These are phyloP conservation scores for Cotesia typhae DNA, from an alignment of 1,140 invertebrate genomes.

Conservation along the genomic window DNA sequence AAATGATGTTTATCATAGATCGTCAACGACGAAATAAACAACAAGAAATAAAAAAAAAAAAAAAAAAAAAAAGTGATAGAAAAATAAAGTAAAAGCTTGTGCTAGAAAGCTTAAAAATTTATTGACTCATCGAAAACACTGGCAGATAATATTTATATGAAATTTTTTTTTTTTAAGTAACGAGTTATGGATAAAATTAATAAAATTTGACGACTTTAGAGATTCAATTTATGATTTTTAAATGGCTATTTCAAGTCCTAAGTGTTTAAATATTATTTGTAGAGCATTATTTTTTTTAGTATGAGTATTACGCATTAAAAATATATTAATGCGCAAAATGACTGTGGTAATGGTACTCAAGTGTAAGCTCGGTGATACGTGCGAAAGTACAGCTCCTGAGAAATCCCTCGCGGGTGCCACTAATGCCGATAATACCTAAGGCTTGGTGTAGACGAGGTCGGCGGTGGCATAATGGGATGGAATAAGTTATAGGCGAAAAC, in stretches of 20 bases:
- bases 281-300: neutral
- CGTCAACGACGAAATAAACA: slow-evolving; percentile 19
- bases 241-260: too few species aligned
- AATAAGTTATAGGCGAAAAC: slow-evolving; percentile 24
- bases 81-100: neutral
- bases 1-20: slow-evolving; percentile 54
- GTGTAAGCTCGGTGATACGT: slow-evolving; percentile 25
- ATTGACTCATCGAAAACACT: too few species aligned
- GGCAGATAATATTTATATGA: too few species aligned
- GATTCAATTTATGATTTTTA: too few species aligned
- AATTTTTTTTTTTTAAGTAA: too few species aligned
- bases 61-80: slow-evolving; percentile 36
- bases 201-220: too few species aligned
- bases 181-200: too few species aligned
- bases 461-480: slow-evolving; percentile 40
- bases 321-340: neutral
- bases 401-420: slow-evolving; percentile 26
- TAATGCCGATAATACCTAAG: slow-evolving; percentile 43
- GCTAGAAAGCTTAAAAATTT: too few species aligned
- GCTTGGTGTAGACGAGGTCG: slow-evolving; percentile 34
- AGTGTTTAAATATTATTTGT: neutral
- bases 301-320: neutral
- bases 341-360: slow-evolving; percentile 29
- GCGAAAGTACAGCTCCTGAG: slow-evolving; percentile 32
- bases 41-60: slow-evolving; percentile 30